Percentiles rank a stretch among this genome's conserved stretches.
Evolutionary conservation across 2,113 vertebrate genomes (phyloP).

Genomic region (Apodemus speciosus): DNA sequence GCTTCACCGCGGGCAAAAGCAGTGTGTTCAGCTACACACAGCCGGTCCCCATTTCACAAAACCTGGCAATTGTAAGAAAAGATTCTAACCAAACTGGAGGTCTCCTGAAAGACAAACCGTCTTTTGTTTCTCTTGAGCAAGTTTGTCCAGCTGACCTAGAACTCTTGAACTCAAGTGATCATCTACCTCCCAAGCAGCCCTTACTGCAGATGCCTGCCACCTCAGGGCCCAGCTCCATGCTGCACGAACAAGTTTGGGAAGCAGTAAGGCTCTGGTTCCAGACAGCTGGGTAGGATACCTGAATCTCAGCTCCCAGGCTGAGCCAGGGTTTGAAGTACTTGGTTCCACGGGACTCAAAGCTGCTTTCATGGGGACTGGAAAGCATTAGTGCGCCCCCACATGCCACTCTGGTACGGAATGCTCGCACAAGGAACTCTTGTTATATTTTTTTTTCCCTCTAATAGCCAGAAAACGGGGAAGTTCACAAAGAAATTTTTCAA

Average conservation of each 20-base stretch:
- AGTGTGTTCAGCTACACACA: background rate
- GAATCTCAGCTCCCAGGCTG: background rate
- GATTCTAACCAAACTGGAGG: background rate
- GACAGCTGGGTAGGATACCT: accelerated
- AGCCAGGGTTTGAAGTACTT: conserved; percentile 57
- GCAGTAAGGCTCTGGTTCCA: background rate
- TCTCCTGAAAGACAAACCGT: background rate
- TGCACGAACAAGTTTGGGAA: background rate
- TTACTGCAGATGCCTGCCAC: background rate
- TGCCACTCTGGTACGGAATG: conserved; percentile 73
- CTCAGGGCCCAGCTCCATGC: background rate
- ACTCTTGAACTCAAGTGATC: background rate
- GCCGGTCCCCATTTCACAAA: background rate
- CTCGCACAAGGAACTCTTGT: conserved; percentile 55
- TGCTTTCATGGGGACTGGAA: conserved; percentile 81
- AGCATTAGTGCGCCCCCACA: conserved; percentile 75
- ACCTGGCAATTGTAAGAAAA: background rate
- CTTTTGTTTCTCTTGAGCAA: background rate
- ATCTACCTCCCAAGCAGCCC: background rate
- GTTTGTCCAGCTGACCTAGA: background rate
- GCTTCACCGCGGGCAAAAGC: background rate
- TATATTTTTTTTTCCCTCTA: conserved; percentile 66
- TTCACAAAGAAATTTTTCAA: conserved; percentile 80
- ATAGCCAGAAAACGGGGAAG: conserved; percentile 68
- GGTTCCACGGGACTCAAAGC: conserved; percentile 54